Conservation (phyloP, 2,113 vertebrate species). For the Lepus timidus region DNA sequence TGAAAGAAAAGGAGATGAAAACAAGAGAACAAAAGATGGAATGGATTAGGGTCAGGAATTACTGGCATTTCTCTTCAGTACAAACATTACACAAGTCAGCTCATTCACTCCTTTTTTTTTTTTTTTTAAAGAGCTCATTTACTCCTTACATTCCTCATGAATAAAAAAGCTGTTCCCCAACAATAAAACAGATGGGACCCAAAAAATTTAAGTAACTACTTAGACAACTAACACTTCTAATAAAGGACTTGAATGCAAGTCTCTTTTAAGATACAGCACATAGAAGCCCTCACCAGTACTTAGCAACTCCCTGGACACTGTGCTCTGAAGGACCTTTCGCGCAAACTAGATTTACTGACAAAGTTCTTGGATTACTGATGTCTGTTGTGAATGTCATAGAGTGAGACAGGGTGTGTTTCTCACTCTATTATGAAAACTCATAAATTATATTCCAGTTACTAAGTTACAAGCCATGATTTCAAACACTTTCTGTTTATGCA, state of each 20-base stretch:
- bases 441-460: too few relatives aligned
- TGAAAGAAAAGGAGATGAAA: neutral
- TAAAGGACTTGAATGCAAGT: neutral
- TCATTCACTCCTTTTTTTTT: neutral
- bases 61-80: neutral
- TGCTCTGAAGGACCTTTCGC: neutral
- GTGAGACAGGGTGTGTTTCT: neutral
- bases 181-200: neutral
- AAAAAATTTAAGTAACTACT: neutral
- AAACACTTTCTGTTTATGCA: neutral
- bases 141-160: neutral
- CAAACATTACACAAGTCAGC: neutral
- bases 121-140: neutral
- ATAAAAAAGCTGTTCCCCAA: neutral
- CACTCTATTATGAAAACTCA: neutral
- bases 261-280: neutral
- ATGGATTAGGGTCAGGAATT: neutral
- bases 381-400: neutral
- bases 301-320: neutral
- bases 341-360: neutral
- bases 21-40: neutral
- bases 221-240: neutral
- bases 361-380: neutral
- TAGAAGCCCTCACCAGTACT: neutral
- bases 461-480: accelerated